Evolutionary conservation across 2,888 invertebrate genomes (phyloP), one percentile per base, ranked within the genome.

Genomic region (Drosophila nigritarsus): DNA sequence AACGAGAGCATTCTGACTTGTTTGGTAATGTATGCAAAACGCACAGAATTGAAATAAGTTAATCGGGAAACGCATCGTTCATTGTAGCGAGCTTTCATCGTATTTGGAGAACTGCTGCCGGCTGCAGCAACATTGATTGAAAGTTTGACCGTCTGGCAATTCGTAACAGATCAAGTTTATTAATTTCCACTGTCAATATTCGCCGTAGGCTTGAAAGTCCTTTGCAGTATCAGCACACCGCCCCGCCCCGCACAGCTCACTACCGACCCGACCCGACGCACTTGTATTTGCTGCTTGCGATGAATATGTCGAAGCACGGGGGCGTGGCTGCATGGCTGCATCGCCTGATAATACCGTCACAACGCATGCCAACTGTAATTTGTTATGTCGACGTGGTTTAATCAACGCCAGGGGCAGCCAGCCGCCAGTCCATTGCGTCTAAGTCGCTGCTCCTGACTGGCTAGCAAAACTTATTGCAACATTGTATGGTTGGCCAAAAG

Each of bases 111-210:
- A 64, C 54, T 65, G 40, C 63, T 61, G 50, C 50, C 34, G 56
- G 59, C 34, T 59, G 13, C 30, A 24, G 48, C 64, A 59, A 68
- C 64, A 64, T 40, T 73, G 79, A 67, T 61, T 56, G 69, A 72
- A 75, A 68, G 65, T 62, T 72, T 75, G 49, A 60, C 69, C 64
- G 82, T 78, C 78, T 71, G 64, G 73, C 85, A 74, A 84, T 89
- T 89, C 81, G 86, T 86, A 89, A 90, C 86, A 87, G 86, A 84
- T 89, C 76, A 89, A 77, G 84, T 87, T 88, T 90, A 89, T 90
- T 90, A 86, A 89, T 90, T 89, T 84, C 75, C 82, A 83, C 79
- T 85, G 81, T 71, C 87, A 87, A 84, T 87, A 82, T 65, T 67
- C 53, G 71, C 85, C 45, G 58, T 30, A 38, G 83, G 79, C 87